Conservation (phyloP, 2,797 vertebrate species). For the Streptopelia turtur region DNA sequence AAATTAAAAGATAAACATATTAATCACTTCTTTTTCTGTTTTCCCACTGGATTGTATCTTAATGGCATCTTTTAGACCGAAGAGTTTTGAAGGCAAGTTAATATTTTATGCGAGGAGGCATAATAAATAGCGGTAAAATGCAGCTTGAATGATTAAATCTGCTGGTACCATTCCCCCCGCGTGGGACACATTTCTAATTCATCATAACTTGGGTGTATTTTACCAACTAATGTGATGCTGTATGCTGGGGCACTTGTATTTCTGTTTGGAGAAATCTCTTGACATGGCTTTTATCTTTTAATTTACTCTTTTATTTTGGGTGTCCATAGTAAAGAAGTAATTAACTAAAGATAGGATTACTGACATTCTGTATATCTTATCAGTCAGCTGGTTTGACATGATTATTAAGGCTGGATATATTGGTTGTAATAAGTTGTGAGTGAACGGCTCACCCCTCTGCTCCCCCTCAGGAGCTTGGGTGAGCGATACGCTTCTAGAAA, state of each 20-base stretch:
- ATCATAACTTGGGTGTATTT: neutral
- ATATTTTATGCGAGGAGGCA: neutral
- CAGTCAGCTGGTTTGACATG: neutral
- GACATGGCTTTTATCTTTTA: neutral
- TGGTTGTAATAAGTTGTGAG: neutral
- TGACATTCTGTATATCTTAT: neutral
- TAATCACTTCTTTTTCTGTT: neutral
- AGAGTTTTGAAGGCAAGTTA: neutral
- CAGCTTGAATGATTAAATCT: neutral
- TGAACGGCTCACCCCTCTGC: neutral
- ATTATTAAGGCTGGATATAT: neutral
- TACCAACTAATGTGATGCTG: neutral
- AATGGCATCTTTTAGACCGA: neutral
- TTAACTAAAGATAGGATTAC: neutral
- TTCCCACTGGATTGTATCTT: neutral
- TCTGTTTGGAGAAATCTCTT: neutral
- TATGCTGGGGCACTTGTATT: neutral
- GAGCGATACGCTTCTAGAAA: neutral
- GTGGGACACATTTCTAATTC: neutral
- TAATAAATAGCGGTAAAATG: neutral
- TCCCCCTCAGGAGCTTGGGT: neutral
- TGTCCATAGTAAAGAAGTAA: neutral
- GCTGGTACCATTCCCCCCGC: fast-evolving
- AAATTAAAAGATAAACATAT: neutral
- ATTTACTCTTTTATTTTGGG: neutral